phyloP scores from a whole-genome alignment of 2,113 vertebrate species.

The Cephalopholis sonnerati region DNA sequence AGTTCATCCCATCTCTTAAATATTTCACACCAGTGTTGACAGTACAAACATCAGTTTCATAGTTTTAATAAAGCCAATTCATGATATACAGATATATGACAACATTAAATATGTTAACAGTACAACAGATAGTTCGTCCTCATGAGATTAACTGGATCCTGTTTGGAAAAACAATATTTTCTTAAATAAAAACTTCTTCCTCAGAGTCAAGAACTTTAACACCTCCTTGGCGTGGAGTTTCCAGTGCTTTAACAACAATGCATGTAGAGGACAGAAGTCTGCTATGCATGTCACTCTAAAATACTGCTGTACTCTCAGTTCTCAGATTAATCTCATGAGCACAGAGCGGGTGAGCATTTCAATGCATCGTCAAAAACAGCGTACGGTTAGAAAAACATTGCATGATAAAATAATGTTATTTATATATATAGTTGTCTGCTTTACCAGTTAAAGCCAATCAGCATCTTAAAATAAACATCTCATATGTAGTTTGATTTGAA shows the following conservation, averaged over 20 bases:
- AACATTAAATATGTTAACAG: constrained; percentile 71
- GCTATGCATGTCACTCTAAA: constrained; percentile 24
- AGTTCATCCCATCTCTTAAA: background rate
- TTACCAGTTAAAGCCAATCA: constrained; percentile 23
- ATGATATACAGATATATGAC: constrained; percentile 67
- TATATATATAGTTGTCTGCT: background rate
- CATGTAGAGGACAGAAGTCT: background rate
- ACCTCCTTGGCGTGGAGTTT: constrained; percentile 10
- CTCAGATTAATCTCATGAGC: constrained; percentile 40
- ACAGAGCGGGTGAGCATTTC: background rate
- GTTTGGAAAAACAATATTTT: constrained; percentile 36
- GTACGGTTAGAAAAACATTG: constrained; percentile 14
- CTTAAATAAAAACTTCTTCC: constrained; percentile 49
- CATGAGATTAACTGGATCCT: constrained; percentile 48
- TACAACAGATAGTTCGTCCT: constrained; percentile 49
- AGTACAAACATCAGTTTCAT: constrained; percentile 14
- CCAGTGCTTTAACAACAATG: constrained; percentile 42
- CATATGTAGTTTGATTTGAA: constrained; percentile 5
- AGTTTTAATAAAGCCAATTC: constrained; percentile 72
- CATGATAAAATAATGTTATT: constrained; percentile 12
- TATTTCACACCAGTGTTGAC: background rate
- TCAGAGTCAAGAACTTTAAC: constrained; percentile 6
- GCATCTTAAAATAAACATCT: constrained; percentile 34
- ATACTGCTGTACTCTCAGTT: constrained; percentile 23
- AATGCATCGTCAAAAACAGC: constrained; percentile 8